Evolutionary conservation across 2,797 vertebrate species (phyloP), one percentile per base, ranked within the genome.

Genomic region (Lacerta viridis): DNA sequence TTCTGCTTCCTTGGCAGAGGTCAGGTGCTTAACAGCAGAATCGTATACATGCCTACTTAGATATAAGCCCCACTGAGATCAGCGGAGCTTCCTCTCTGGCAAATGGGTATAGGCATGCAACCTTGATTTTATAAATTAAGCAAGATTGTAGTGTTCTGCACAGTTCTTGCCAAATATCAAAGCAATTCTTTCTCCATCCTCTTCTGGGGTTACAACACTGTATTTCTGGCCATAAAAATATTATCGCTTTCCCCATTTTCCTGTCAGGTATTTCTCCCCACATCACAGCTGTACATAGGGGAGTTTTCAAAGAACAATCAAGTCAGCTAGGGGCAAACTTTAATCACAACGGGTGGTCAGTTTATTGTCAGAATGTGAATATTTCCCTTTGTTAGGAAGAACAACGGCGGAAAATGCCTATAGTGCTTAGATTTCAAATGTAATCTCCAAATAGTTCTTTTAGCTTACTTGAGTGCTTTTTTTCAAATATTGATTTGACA

Each of bases 381-480:
- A 76, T 27, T 81, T 87, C 64, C 43, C 29, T 90, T 80, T 85
- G 39, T 18, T 1, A 87, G 29, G 87, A 79, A 86, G 7, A 74
- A 13, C 41, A 93, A 36, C 89, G 71, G 66, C 18, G 92, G 27
- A 91, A 91, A 91, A 90, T 89, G 18, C 3, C 85, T 80, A 25
- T 27, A 9, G 33, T 50, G 68, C 17, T 2, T 83, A 18, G 55
- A 89, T 89, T 88, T 92, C 41, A 80, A 88, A 93, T 88, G n/a
- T 75, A 39, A 86, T 89, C 79, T 83, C 7, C n/a, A 7, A 85
- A 87, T 84, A 1, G 17, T 71, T 83, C n/a, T 88, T 46, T 39
- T 2, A 85, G 25, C 13, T 79, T 81, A 91, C 17, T 85, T 91
- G 46, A 87, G 13, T 74, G 82, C 80, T 66, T 72, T 80, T 50